Evolutionary conservation across 2,888 invertebrate genomes (phyloP).

Genomic region (Cantharis rufa): DNA sequence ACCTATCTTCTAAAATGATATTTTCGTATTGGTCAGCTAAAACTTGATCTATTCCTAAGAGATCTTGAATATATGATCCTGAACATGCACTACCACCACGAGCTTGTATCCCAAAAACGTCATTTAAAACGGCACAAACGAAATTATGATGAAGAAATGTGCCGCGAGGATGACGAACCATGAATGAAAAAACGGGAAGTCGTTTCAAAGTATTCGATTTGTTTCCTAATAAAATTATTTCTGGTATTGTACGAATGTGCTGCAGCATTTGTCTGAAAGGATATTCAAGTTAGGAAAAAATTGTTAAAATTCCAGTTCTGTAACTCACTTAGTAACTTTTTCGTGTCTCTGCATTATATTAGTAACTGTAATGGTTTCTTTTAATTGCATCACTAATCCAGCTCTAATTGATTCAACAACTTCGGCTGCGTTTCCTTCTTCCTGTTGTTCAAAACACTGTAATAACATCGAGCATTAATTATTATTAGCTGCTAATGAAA

Average conservation of each 20-base stretch:
- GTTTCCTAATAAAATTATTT: conserved; percentile 77
- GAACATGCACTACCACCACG: conserved; percentile 81
- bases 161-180: conserved; percentile 80
- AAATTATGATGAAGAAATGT: conserved; percentile 88
- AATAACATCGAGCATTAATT: conserved; percentile 34
- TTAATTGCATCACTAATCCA: conserved; percentile 83
- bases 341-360: conserved; percentile 74
- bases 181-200: conserved; percentile 83
- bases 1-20: conserved; percentile 66
- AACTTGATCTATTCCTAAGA: conserved; percentile 80
- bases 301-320: not conserved
- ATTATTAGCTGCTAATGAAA: not conserved
- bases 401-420: conserved; percentile 82
- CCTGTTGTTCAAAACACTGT: conserved; percentile 64
- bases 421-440: conserved; percentile 78
- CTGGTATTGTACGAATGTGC: conserved; percentile 78
- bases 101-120: conserved; percentile 89
- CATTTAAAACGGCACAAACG: conserved; percentile 84
- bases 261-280: conserved; percentile 74
- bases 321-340: conserved; percentile 71
- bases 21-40: conserved; percentile 77
- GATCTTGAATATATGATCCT: conserved; percentile 81
- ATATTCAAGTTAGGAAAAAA: conserved; percentile 20
- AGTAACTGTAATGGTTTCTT: conserved; percentile 76
- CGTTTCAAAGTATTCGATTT: conserved; percentile 68